Base-by-base conservation (phyloP, 35 echinoderm and acorn worm genomes). In the Apostichopus parvimensis region DNA sequence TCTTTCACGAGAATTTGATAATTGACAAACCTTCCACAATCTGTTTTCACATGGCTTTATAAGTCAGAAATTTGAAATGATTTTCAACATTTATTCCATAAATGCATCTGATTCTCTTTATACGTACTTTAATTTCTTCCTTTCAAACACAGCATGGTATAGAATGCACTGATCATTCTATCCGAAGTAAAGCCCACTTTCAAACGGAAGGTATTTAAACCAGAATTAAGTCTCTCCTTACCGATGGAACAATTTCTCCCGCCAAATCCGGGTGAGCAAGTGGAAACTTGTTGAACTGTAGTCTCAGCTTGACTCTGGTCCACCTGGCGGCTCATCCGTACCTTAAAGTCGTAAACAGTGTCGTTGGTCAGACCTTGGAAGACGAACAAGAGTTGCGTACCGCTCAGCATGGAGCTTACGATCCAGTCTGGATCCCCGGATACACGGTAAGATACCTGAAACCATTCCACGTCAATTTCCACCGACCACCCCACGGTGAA, bases 401-500 rank as follows among this genome's bases (percentile, higher is more conserved):
- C 93, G 56, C 93, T 96, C 18, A 96, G 61, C 4, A 8, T n/a
- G 1, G 87, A 77, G 12, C 65, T 88, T 5, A 54, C 54, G 6
- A 64, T 91, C 96, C 96, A 98, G 13, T 68, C 56, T 2, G 13
- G 82, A 17, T 6, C 24, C 12, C 57, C 77, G 52, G 52, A 52
- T 9, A 71, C 22, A 3, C 94, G 92, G 59, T 98, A 88, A 62
- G 82, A 91, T 54, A 98, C 17, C 53, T 89, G 89, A 65, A 98
- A 98, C 96, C 88, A 95, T 77, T 95, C 92, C 25, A 92, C 94
- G 61, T 93, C 80, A 34, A 98, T 95, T 28, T 92, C 92, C 2
- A 98, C 90, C 52, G 83, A 70, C 96, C 96, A 98, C 8, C 80
- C 88, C 25, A 98, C 65, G 5, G 96, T 98, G 90, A 98, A 95